These are phyloP conservation scores for Xylocampa areola DNA, from an alignment of 2,888 invertebrate genomes.

Conservation along the genomic window DNA sequence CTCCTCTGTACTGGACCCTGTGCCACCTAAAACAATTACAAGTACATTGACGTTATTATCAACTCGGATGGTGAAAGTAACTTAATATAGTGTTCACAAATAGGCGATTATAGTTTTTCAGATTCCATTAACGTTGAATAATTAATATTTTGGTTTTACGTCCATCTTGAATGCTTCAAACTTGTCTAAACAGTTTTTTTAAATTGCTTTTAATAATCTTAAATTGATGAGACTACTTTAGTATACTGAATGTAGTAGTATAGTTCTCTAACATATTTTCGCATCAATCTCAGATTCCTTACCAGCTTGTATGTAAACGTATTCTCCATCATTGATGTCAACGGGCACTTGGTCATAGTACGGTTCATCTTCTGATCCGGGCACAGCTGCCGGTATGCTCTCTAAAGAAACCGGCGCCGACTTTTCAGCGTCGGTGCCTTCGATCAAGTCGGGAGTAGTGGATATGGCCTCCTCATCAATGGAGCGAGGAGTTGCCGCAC, in stretches of 20 bases:
- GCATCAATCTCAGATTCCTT: slow-evolving; percentile 57
- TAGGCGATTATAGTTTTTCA: no score
- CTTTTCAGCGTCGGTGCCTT: slow-evolving; percentile 77
- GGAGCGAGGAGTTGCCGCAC: slow-evolving; percentile 86
- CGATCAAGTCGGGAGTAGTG: slow-evolving; percentile 79
- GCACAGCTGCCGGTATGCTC: slow-evolving; percentile 78
- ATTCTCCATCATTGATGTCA: slow-evolving; percentile 92
- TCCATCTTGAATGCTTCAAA: no score
- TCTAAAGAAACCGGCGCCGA: slow-evolving; percentile 83
- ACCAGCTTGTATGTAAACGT: slow-evolving; percentile 93
- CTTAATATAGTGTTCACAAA: no score
- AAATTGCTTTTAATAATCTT: no score
- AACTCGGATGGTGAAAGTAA: no score
- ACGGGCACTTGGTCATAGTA: slow-evolving; percentile 93
- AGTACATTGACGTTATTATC: neutral
- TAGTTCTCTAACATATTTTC: neutral
- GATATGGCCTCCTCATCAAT: slow-evolving; percentile 84
- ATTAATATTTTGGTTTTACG: no score
- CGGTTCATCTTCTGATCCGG: slow-evolving; percentile 89
- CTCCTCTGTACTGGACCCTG: slow-evolving; percentile 92
- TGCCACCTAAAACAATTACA: slow-evolving; percentile 80
- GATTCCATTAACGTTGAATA: no score
- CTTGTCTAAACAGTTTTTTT: no score
- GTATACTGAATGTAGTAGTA: neutral
- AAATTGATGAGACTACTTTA: neutral